Percentiles rank a stretch among this genome's conserved stretches.
Evolutionary conservation across 2,888 invertebrate species (phyloP).

Genomic region (Idaea biselata): DNA sequence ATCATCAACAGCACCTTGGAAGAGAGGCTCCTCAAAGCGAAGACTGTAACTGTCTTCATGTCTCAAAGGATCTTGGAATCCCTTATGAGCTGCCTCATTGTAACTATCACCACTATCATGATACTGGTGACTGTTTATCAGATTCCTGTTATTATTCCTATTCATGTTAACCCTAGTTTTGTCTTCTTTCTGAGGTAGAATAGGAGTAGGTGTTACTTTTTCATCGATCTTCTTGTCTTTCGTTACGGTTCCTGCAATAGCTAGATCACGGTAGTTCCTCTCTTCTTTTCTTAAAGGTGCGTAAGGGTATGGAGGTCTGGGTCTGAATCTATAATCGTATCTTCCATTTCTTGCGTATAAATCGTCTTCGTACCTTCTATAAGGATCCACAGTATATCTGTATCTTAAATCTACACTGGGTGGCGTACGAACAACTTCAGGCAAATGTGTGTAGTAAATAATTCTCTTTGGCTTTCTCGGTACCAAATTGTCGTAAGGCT

Average conservation of each 20-base stretch:
- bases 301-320: conserved; percentile 57
- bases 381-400: conserved; percentile 72
- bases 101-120: conserved; percentile 58
- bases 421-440: conserved; percentile 84
- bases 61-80: conserved; percentile 58
- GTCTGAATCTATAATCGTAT: conserved; percentile 69
- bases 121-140: conserved; percentile 73
- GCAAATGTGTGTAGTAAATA: conserved; percentile 86
- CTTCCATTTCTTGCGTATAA: conserved; percentile 63
- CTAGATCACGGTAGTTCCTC: conserved; percentile 68
- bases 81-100: conserved; percentile 61
- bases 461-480: conserved; percentile 81
- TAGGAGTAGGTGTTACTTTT: conserved; percentile 71
- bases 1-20: conserved; percentile 67
- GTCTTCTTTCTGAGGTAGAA: conserved; percentile 67
- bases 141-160: conserved; percentile 52
- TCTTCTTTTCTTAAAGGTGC: conserved; percentile 70
- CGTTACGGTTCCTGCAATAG: conserved; percentile 59
- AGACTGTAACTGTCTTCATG: conserved; percentile 60
- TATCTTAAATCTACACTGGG: conserved; percentile 79
- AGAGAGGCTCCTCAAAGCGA: conserved; percentile 67
- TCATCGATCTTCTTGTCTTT: conserved; percentile 72
- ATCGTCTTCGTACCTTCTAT: conserved; percentile 67
- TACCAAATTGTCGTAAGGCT: conserved; percentile 60
- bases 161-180: conserved; percentile 42